Evolutionary conservation across 2,113 vertebrate species (phyloP).

Genomic region (Eretmochelys imbricata): DNA sequence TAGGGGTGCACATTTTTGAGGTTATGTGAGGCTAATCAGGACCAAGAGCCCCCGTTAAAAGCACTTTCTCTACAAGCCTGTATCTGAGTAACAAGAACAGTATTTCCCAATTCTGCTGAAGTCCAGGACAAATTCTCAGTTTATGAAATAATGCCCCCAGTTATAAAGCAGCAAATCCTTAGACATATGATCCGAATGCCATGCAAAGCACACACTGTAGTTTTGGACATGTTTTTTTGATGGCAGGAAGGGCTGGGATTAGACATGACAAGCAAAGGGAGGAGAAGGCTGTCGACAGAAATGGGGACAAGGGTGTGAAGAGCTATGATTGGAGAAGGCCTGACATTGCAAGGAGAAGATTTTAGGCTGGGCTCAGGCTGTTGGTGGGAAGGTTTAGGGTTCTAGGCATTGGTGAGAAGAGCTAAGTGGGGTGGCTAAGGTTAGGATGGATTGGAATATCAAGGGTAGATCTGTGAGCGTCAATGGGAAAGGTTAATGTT

Average conservation of each 20-base stretch:
- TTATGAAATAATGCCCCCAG: background rate
- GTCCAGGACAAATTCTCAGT: background rate
- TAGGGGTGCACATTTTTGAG: background rate
- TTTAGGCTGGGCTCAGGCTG: background rate
- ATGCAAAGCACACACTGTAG: background rate
- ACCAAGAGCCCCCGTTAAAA: background rate
- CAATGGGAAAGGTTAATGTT: background rate
- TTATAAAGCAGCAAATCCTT: background rate
- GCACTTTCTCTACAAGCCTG: background rate
- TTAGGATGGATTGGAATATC: background rate
- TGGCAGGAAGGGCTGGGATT: background rate
- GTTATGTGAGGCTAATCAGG: background rate
- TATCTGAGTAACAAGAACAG: slow-evolving; percentile 1
- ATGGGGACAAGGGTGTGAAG: background rate
- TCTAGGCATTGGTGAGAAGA: background rate
- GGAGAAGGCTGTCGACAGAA: background rate
- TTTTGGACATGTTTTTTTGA: background rate
- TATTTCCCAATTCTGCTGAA: background rate
- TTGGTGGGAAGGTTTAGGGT: background rate
- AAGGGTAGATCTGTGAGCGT: background rate
- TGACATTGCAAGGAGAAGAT: background rate
- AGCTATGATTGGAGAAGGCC: background rate
- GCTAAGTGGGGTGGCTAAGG: background rate
- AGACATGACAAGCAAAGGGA: background rate
- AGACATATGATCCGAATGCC: background rate